A percentile compares a stretch with the other conserved stretches of the same genome.
Conservation (phyloP, 2,797 vertebrate genomes). For the Girardinus metallicus region DNA sequence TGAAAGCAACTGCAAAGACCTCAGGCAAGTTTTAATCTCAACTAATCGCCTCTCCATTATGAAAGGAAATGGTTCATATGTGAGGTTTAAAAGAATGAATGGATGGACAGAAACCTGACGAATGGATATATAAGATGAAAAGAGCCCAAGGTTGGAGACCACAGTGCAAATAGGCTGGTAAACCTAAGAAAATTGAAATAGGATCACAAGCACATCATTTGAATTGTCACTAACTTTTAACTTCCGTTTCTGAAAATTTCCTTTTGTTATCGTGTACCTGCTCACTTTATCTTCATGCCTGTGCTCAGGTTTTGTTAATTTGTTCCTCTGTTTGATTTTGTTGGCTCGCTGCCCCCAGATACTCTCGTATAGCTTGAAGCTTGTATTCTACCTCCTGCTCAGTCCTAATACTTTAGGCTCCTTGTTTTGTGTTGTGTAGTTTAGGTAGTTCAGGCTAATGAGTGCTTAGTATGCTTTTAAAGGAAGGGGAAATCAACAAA, state of each 20-base stretch:
- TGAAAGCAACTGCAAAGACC: neutral
- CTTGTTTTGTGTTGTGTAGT: neutral
- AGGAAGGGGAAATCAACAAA: neutral
- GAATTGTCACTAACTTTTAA: neutral
- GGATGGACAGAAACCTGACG: neutral
- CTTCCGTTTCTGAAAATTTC: neutral
- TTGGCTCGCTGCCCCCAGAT: neutral
- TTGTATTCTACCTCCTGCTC: neutral
- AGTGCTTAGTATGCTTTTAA: neutral
- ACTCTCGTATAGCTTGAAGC: neutral
- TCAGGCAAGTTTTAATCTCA: neutral
- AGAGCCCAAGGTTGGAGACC: neutral
- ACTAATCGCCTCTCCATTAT: neutral
- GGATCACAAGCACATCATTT: neutral
- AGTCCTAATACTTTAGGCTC: neutral
- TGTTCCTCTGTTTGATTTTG: neutral
- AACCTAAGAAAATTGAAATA: neutral
- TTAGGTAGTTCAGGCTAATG: neutral
- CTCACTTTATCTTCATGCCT: neutral
- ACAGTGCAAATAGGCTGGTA: neutral
- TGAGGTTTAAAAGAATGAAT: neutral
- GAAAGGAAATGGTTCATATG: neutral
- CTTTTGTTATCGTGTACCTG: neutral
- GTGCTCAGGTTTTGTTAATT: neutral
- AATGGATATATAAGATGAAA: neutral